Base-by-base conservation (phyloP, 2,797 vertebrate species). In the Bradypodion ventrale region DNA sequence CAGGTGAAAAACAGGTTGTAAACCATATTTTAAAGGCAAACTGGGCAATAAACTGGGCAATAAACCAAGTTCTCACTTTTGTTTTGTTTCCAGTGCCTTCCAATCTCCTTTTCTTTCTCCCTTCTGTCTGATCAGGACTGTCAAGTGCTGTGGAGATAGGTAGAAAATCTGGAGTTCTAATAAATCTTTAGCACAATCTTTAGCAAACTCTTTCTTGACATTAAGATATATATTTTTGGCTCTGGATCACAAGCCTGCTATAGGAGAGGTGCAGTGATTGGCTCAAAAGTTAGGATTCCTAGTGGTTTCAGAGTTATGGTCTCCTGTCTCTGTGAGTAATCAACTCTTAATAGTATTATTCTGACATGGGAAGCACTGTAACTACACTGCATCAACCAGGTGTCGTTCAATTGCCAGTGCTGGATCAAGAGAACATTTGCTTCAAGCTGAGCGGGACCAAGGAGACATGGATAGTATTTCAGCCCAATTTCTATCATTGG, bases 371-470 rank as follows among this genome's bases (percentile, higher is more conserved):
- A 10, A 82, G 82, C 35, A 44, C 12, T 70, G 19, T 62, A 49
- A 27, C n/a, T 46, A 37, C 44, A 63, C 15, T 72, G 9, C 72
- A 40, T 72, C 65, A 56, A 40, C 59, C 69, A 80, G 46, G 8
- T 80, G 77, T 74, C 75, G 74, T 75, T 79, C 60, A 85, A 40
- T 80, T 80, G 29, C 21, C 27, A 80, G 32, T 19, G 63, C 62
- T 59, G 60, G 60, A 32, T 52, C 44, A 32, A 27, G 15, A 79
- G 35, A 29, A 65, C 27, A 80, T 46, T 32, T 32, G 32, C 42
- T 74, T 21, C 59, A 74, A 27, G 27, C 69, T 32, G 59, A 63
- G 29, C 63, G 77, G 19, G n/a, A 44, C 25, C 16, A 75, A 19
- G 23, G 82, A 75, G 27, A 83, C 12, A 72, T 5, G 21, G 32